Percentiles rank a stretch among this genome's conserved stretches.
These are phyloP conservation scores for Drepanosiphum platanoidis DNA, from an alignment of 2,888 invertebrate genomes.

Conservation along the genomic window DNA sequence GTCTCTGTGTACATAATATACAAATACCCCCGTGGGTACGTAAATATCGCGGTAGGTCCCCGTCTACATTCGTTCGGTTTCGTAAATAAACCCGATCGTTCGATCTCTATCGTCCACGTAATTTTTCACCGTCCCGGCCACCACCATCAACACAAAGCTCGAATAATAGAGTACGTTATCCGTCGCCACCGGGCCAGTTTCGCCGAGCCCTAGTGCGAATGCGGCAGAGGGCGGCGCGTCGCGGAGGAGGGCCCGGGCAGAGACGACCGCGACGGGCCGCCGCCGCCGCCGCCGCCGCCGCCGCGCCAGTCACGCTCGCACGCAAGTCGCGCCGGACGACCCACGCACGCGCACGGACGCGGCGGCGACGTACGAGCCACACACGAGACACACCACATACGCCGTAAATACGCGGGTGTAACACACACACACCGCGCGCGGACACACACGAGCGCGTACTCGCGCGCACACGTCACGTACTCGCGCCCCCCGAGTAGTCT, in stretches of 20 bases:
- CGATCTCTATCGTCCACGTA: no score
- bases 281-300: constrained; percentile 18
- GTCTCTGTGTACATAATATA: no score
- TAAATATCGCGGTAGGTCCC: no score
- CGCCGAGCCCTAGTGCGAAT: no score
- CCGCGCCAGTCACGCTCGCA: constrained; percentile 3
- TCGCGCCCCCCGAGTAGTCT: not conserved
- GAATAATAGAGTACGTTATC: no score
- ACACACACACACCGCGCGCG: not conserved
- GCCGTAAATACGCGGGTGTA: no score
- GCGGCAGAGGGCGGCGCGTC: not conserved
- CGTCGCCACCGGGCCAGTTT: no score
- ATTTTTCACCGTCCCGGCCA: no score
- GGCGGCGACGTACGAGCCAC: not conserved
- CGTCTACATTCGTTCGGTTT: no score
- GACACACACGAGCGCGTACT: not conserved
- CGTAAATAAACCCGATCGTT: no score
- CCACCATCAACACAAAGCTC: no score
- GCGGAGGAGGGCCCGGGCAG: not conserved
- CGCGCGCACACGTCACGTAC: not conserved
- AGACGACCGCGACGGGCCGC: constrained; percentile 17
- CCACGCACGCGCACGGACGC: not conserved
- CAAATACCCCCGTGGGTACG: no score
- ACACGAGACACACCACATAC: not conserved
- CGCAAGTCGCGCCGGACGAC: not conserved